Evolutionary conservation across 2,888 invertebrate genomes (phyloP), one percentile per base, ranked within the genome.

Genomic region (Leptinotarsa rubiginosa): DNA sequence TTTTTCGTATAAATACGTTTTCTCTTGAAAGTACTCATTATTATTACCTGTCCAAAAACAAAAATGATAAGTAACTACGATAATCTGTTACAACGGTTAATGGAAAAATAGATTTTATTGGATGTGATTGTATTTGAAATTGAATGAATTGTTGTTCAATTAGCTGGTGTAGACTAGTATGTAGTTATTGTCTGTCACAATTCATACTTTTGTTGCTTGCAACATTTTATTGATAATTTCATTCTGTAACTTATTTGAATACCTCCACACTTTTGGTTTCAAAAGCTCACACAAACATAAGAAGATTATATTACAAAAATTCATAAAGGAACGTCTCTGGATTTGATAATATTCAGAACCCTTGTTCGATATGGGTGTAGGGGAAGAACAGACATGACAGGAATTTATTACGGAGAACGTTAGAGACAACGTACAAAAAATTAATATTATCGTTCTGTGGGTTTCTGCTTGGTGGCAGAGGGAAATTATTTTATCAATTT

Each of bases 321-420:
- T 56, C 20, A 56, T 56, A 56, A 13, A 56, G 56, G 56, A 56
- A 56, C 22, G 56, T 56, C 56, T 20, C 56, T 25, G 56, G 52
- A 20, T 56, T 56, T 56, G 56, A 25, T 56, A 56, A 56, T 22
- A 20, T 56, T 22, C 22, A 15, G 56, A 4, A 56, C 56, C 56
- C 56, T 56, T 56, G 20, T 56, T 56, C 22, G 56, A 56, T 56
- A 56, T 22, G 20, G 15, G 56, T 56, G 13, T 56, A 56, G 56
- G 56, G 56, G 56, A 56, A 56, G 56, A 25, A 56, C 56, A 56
- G 56, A 56, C 22, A 56, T 22, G 56, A 56, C 56, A 22, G 13
- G 56, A 56, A 56, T 56, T 56, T 22, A 56, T 56, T 56, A 56
- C 56, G 15, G 4, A 22, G 22, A 56, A 56, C 13, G 56, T 56